These are phyloP conservation scores for Sarcophaga rosellei DNA, from an alignment of 2,888 invertebrate genomes.

Conservation along the genomic window DNA sequence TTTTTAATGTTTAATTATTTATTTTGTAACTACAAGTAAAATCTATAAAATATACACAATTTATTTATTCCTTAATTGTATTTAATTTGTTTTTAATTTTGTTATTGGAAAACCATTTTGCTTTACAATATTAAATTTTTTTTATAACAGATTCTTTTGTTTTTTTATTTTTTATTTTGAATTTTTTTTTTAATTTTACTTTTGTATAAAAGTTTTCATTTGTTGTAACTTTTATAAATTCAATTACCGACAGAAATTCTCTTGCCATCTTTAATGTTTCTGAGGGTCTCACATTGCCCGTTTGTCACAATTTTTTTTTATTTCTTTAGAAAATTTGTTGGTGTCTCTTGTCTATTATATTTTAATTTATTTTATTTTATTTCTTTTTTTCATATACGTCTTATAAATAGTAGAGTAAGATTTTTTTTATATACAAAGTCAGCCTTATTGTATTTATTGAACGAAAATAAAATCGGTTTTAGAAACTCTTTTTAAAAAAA, in stretches of 20 bases:
- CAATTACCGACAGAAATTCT: constrained; percentile 32
- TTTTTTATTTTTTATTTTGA: constrained; percentile 16
- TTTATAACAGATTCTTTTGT: constrained; percentile 10
- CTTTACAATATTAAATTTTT: constrained; percentile 7
- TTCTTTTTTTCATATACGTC: constrained; percentile 38
- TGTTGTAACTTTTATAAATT: constrained; percentile 25
- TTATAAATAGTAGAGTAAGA: constrained; percentile 55
- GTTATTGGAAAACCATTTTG: constrained; percentile 55
- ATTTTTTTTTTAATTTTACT: constrained; percentile 4
- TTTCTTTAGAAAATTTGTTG: constrained; percentile 49
- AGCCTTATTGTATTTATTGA: constrained; percentile 74
- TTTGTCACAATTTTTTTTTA: constrained; percentile 39
- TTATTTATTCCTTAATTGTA: background rate
- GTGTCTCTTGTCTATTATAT: background rate
- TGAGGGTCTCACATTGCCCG: background rate
- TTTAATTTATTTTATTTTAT: constrained; percentile 20
- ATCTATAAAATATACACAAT: constrained; percentile 61
- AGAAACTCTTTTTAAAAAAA: constrained; percentile 6
- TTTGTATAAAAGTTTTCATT: constrained; percentile 1
- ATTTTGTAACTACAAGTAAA: constrained; percentile 40
- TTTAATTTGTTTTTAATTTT: constrained; percentile 32
- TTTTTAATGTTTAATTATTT: background rate
- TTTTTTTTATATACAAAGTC: constrained; percentile 76
- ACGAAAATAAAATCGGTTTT: background rate
- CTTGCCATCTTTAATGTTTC: constrained; percentile 1